A percentile compares a stretch with the other conserved stretches of the same genome.
phyloP scores from a whole-genome alignment of 1,140 invertebrate species.

The Drosophila mauritiana region DNA sequence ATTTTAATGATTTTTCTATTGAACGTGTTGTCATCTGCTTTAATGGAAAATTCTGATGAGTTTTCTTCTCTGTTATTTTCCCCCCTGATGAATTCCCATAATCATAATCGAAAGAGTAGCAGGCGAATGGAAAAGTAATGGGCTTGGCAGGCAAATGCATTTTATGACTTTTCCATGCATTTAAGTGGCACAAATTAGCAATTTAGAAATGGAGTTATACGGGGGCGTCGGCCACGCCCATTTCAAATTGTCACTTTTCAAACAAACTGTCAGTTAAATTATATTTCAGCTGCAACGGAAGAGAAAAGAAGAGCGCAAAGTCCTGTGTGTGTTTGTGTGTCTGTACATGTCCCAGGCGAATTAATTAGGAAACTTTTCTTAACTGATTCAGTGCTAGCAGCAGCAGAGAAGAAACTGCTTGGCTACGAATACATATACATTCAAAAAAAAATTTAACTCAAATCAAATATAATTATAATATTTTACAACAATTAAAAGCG shows the following conservation, averaged over 20 bases:
- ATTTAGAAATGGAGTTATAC: conserved; percentile 34
- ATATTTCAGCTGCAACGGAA: conserved; percentile 57
- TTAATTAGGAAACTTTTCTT: conserved; percentile 83
- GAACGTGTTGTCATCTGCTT: conserved; percentile 74
- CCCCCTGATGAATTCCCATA: conserved; percentile 49
- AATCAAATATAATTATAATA: neutral
- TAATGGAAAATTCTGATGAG: conserved; percentile 69
- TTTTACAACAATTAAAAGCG: neutral
- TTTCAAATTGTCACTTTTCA: conserved; percentile 69
- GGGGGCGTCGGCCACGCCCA: conserved; percentile 10
- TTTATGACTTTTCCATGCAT: conserved; percentile 67
- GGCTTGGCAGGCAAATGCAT: conserved; percentile 57
- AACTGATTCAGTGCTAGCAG: conserved; percentile 75
- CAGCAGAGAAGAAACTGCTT: conserved; percentile 44
- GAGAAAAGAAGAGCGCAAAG: conserved; percentile 5
- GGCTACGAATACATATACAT: conserved; percentile 16
- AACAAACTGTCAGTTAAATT: conserved; percentile 73
- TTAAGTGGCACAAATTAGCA: conserved; percentile 62
- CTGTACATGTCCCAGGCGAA: conserved; percentile 64
- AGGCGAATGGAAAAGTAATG: conserved; percentile 4
- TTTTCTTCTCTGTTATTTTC: conserved; percentile 46
- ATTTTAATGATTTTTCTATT: conserved; percentile 65
- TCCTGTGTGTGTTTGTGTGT: conserved; percentile 17
- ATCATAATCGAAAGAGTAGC: conserved; percentile 41
- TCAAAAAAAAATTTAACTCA: conserved; percentile 5